Evolutionary conservation across 2,113 vertebrate species (phyloP).

Genomic region (Setophaga coronata): DNA sequence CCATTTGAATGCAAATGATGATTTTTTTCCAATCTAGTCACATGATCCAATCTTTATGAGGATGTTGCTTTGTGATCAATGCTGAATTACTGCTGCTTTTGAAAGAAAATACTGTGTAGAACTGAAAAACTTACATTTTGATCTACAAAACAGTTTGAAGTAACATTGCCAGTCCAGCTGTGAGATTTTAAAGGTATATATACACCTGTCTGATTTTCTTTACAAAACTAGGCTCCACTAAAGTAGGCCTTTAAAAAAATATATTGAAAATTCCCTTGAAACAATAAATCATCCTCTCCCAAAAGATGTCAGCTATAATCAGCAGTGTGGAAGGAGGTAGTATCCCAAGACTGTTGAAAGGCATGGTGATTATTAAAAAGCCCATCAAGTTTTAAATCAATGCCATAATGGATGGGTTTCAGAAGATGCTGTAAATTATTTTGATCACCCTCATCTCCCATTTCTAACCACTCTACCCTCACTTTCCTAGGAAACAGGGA

Average conservation of each 20-base stretch:
- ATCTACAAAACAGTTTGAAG: neutral
- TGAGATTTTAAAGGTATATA: neutral
- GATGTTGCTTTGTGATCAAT: neutral
- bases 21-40: neutral
- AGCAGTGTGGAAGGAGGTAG: neutral
- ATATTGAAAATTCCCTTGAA: neutral
- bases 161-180: neutral
- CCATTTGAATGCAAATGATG: neutral
- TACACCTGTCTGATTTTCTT: neutral
- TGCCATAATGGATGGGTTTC: neutral
- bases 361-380: neutral
- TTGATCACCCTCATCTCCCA: neutral
- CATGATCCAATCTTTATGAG: neutral
- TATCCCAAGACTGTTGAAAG: neutral
- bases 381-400: neutral
- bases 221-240: neutral
- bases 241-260: neutral
- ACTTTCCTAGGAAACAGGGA: neutral
- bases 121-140: neutral
- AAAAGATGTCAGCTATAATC: neutral
- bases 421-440: neutral
- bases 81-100: neutral
- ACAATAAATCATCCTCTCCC: neutral
- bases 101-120: neutral
- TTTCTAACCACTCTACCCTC: neutral